These are phyloP conservation scores for Xylota segnis DNA, from an alignment of 2,888 invertebrate genomes.

Conservation along the genomic window DNA sequence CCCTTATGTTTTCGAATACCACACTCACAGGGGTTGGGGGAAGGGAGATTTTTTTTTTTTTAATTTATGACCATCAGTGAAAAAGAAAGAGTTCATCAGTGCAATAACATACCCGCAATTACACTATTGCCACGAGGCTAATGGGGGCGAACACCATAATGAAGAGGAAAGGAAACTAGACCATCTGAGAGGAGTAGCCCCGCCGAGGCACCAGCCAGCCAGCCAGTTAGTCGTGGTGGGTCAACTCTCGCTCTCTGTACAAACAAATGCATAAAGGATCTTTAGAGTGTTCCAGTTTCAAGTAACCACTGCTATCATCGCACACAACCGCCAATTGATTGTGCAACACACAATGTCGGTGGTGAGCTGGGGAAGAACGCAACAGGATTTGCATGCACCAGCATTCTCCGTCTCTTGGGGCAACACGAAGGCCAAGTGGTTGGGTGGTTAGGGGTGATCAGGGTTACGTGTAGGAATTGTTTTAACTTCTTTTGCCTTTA, in stretches of 20 bases:
- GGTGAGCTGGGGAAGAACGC: slow-evolving; percentile 31
- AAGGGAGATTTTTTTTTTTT: slow-evolving; percentile 52
- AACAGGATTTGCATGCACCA: slow-evolving; percentile 70
- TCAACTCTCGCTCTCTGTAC: slow-evolving; percentile 6
- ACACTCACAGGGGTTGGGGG: not conserved
- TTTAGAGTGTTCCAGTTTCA: slow-evolving; percentile 38
- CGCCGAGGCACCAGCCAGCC: slow-evolving; percentile 3
- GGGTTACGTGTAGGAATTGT: slow-evolving; percentile 58
- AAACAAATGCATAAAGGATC: slow-evolving; percentile 33
- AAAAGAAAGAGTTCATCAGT: slow-evolving; percentile 46
- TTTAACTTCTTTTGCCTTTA: slow-evolving; percentile 31
- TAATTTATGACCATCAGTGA: slow-evolving; percentile 53
- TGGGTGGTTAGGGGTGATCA: slow-evolving; percentile 61
- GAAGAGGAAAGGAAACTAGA: slow-evolving; percentile 42
- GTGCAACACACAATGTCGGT: slow-evolving; percentile 51
- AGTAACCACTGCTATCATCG: slow-evolving; percentile 58
- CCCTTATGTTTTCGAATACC: not conserved
- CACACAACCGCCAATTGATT: slow-evolving; percentile 69
- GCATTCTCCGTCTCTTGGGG: slow-evolving; percentile 11
- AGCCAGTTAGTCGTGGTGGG: slow-evolving; percentile 20
- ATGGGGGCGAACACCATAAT: slow-evolving; percentile 35
- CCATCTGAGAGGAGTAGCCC: slow-evolving; percentile 27
- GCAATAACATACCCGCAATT: slow-evolving; percentile 69
- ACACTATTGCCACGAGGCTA: slow-evolving; percentile 47
- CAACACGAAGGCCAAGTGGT: slow-evolving; percentile 63